These are phyloP conservation scores for Paramormyrops kingsleyae DNA, from an alignment of 2,113 vertebrate genomes.

Conservation along the genomic window DNA sequence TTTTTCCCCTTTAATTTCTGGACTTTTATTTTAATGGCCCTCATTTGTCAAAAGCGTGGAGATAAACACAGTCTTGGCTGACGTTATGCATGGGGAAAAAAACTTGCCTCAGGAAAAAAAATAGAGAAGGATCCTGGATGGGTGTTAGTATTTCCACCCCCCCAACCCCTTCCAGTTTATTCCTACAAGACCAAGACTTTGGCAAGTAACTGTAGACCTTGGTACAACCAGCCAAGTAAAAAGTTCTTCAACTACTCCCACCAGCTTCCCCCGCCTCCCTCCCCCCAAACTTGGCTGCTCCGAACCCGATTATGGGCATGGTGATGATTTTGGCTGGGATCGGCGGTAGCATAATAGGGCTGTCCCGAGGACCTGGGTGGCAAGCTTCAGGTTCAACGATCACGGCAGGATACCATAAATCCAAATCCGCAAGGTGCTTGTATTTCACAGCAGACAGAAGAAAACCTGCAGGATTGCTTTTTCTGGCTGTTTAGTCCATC, in stretches of 20 bases:
- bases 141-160: background rate
- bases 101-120: background rate
- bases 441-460: background rate
- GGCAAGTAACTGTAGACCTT: background rate
- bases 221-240: background rate
- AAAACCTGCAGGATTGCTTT: background rate
- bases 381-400: background rate
- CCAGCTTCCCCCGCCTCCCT: background rate
- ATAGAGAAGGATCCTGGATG: background rate
- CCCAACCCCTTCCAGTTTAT: background rate
- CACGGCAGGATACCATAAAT: background rate
- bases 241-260: background rate
- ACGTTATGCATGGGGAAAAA: conserved; percentile 22
- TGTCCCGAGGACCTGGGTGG: background rate
- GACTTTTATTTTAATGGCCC: conserved; percentile 46
- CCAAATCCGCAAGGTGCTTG: background rate
- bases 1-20: conserved; percentile 36
- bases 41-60: conserved; percentile 40
- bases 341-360: background rate
- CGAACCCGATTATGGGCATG: background rate
- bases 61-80: conserved; percentile 43
- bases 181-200: background rate
- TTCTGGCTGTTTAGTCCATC: background rate
- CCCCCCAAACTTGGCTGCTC: background rate
- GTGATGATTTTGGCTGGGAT: background rate